phyloP scores from a whole-genome alignment of 2,113 vertebrate genomes.

The Hoplias malabaricus region DNA sequence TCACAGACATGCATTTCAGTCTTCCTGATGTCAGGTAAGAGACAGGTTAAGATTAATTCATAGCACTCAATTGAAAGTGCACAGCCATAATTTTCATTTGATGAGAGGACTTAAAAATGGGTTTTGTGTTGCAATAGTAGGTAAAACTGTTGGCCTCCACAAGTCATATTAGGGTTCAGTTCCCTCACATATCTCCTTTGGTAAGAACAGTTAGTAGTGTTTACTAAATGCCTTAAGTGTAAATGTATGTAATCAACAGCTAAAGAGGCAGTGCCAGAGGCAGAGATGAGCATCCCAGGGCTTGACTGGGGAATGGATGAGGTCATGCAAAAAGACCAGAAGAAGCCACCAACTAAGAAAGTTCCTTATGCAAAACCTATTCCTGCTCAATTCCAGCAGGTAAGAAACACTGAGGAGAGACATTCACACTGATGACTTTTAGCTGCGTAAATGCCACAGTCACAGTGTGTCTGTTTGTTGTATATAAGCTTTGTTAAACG shows the following conservation, averaged over 20 bases:
- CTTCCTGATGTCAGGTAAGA: background rate
- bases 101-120: background rate
- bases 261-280: slow-evolving; percentile 85
- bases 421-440: too few relatives aligned
- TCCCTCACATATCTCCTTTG: too few relatives aligned
- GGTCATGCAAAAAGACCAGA: slow-evolving; percentile 94
- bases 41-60: background rate
- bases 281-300: slow-evolving; percentile 97
- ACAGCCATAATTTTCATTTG: background rate
- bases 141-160: too few relatives aligned
- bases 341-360: slow-evolving; percentile 97
- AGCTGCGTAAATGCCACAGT: too few relatives aligned
- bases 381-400: slow-evolving; percentile 97
- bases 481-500: too few relatives aligned
- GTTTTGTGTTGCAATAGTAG: too few relatives aligned
- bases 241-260: slow-evolving; percentile 67
- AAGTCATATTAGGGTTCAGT: too few relatives aligned
- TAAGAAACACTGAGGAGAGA: slow-evolving; percentile 51
- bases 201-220: too few relatives aligned
- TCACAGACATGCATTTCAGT: too few relatives aligned
- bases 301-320: slow-evolving; percentile 99
- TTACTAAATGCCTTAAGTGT: too few relatives aligned
- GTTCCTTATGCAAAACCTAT: slow-evolving; percentile 98
- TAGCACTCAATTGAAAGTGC: too few relatives aligned
- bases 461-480: too few relatives aligned